Evolutionary conservation across 2,113 vertebrate genomes (phyloP).

Genomic region (Perccottus glenii): DNA sequence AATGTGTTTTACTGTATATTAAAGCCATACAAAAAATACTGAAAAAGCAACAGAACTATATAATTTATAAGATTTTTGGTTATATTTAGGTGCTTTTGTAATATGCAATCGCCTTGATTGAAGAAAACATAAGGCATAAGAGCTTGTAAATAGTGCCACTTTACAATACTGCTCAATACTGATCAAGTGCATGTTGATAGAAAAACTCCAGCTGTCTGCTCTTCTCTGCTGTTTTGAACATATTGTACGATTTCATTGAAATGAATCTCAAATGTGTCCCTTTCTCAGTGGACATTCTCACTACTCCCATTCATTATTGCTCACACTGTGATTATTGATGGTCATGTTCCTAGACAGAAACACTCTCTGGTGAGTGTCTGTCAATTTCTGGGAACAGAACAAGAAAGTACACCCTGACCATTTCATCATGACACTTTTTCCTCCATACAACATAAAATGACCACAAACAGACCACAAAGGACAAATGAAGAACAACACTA

Average conservation of each 20-base stretch:
- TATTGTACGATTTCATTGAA: not conserved
- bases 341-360: slow-evolving; percentile 23
- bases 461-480: too few species aligned
- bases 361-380: slow-evolving; percentile 18
- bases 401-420: not conserved
- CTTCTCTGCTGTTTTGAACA: not conserved
- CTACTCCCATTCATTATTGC: slow-evolving; percentile 41
- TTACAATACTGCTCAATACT: not conserved
- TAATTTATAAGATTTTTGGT: too few species aligned
- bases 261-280: not conserved
- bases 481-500: too few species aligned
- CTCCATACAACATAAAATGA: not conserved
- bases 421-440: not conserved
- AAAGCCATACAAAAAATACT: too few species aligned
- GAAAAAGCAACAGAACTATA: too few species aligned
- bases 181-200: not conserved
- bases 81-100: too few species aligned
- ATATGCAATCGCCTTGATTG: too few species aligned
- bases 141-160: too few species aligned
- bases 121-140: too few species aligned
- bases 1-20: too few species aligned
- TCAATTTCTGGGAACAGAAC: slow-evolving; percentile 10
- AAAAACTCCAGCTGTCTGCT: not conserved
- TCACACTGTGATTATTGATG: slow-evolving; percentile 35
- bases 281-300: slow-evolving; percentile 23